Percentiles rank a stretch among this genome's conserved stretches.
Conservation (phyloP, 2,113 vertebrate genomes). For the Corythornis madagascariensis region DNA sequence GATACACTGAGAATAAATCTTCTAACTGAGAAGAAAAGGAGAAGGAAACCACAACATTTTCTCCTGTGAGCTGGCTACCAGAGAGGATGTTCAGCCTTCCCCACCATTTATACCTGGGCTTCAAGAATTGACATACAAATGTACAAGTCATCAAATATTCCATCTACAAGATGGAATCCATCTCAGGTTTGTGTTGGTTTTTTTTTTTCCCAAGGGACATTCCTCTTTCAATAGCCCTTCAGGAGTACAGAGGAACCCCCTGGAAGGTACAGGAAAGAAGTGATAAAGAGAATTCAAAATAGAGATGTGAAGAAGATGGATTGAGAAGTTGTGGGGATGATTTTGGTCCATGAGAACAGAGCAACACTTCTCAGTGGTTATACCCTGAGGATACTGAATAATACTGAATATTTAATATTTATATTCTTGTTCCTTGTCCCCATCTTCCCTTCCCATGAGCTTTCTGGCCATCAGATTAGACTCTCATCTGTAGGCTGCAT, state of each 20-base stretch:
- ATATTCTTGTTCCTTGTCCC: not conserved
- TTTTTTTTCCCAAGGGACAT: not conserved
- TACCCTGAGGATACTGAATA: not conserved
- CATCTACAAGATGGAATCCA: not conserved
- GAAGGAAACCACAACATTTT: not conserved
- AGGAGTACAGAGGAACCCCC: not conserved
- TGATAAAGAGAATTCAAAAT: not conserved
- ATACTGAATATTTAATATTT: not conserved
- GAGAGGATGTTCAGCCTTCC: not conserved
- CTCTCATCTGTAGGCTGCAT: not conserved
- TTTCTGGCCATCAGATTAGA: not conserved
- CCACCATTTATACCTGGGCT: not conserved
- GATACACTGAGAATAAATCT: no score
- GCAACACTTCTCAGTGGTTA: not conserved
- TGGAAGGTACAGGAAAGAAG: not conserved
- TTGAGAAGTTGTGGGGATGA: not conserved
- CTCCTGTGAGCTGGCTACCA: not conserved
- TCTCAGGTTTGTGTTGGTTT: not conserved
- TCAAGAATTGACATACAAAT: not conserved
- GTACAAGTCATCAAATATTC: not conserved
- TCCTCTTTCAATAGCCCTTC: not conserved
- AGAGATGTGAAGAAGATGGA: not conserved
- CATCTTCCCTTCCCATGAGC: not conserved
- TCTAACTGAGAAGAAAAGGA: not conserved
- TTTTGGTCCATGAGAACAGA: not conserved